These are phyloP conservation scores for Drosophila ercepeae DNA, from an alignment of 1,140 invertebrate genomes.

Conservation along the genomic window DNA sequence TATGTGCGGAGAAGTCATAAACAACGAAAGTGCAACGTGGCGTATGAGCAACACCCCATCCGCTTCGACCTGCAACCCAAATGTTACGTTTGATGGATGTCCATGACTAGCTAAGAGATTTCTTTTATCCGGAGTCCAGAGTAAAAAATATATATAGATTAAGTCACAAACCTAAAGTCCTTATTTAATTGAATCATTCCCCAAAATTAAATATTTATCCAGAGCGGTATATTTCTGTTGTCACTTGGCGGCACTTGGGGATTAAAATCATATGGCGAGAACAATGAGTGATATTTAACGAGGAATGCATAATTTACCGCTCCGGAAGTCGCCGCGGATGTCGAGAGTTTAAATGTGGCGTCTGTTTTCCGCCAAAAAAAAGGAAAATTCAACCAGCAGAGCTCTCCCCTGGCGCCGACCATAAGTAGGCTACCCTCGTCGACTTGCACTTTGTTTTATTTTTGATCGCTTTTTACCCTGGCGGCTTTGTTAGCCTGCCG, in stretches of 20 bases:
- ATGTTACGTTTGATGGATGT: constrained; percentile 10
- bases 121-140: neutral
- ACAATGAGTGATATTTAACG: constrained; percentile 13
- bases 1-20: constrained; percentile 13
- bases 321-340: constrained; percentile 53
- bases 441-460: constrained; percentile 40
- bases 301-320: constrained; percentile 36
- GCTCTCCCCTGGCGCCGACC: neutral
- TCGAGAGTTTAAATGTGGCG: constrained; percentile 52
- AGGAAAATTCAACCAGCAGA: neutral
- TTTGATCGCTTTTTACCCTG: constrained; percentile 12
- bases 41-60: constrained; percentile 12
- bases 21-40: constrained; percentile 7
- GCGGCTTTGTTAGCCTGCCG: constrained; percentile 31
- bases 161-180: neutral
- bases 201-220: neutral
- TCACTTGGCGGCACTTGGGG: neutral
- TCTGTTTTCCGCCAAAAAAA: constrained; percentile 4
- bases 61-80: constrained; percentile 1
- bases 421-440: constrained; percentile 50
- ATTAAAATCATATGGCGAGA: constrained; percentile 8
- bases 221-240: neutral
- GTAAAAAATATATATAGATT: neutral
- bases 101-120: neutral
- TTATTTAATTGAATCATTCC: neutral